Evolutionary conservation across 2,797 vertebrate genomes (phyloP).

Genomic region (Peromyscus aztecus): DNA sequence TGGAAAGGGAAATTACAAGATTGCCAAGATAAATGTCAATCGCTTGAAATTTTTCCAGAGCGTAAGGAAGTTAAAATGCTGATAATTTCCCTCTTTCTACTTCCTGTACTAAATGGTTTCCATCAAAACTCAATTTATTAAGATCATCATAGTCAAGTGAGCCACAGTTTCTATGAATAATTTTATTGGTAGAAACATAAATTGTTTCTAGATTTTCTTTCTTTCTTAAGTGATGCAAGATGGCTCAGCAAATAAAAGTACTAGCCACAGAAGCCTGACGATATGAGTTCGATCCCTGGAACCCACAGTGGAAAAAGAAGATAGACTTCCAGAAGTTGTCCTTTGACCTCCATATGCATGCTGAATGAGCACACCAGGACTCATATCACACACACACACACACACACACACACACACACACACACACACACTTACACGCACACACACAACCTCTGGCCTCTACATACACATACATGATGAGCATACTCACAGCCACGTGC

Average conservation of each 20-base stretch:
- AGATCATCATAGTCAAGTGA: background rate
- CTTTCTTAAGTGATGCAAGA: background rate
- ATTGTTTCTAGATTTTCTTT: background rate
- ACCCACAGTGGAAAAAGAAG: background rate
- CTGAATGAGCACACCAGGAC: too few relatives aligned
- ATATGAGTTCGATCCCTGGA: background rate
- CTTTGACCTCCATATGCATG: background rate
- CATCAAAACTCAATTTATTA: background rate
- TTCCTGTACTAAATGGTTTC: background rate
- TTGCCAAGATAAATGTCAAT: background rate
- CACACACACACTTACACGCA: too few relatives aligned
- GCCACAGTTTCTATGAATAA: background rate
- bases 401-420: too few relatives aligned
- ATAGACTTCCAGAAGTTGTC: too few relatives aligned
- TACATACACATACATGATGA: background rate
- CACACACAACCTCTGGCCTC: background rate
- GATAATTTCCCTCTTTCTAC: background rate
- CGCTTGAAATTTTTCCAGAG: conserved; percentile 14
- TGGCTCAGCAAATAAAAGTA: background rate
- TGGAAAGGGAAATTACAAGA: background rate
- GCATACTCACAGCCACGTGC: background rate
- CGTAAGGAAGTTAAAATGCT: conserved; percentile 10
- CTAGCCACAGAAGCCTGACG: background rate
- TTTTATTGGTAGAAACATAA: background rate
- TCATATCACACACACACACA: background rate